Base-by-base conservation (phyloP, 2,888 invertebrate species). In the Drymonia ruficornis region DNA sequence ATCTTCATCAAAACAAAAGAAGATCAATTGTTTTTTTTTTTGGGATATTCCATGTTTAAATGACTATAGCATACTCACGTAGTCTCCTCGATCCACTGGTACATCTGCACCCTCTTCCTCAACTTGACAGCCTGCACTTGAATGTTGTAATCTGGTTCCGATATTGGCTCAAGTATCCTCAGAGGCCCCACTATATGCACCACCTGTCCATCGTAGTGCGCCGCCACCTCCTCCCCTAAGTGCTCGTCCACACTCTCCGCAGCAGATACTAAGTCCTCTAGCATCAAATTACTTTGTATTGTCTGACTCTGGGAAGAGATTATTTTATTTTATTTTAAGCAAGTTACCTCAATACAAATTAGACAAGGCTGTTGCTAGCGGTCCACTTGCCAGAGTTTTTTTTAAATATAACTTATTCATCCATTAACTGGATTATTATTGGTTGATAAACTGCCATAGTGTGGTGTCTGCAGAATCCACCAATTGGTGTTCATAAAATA, bases 101-200 rank as follows among this genome's bases (percentile, higher is more conserved):
- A 98, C 97, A 98, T 98, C 84, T 98, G 98, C 0, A 98, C 98
- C 53, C 97, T 91, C 57, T 97, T 94, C 76, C 96, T 96, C 28
- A 98, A 85, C 81, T 97, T 97, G 0, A 98, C 97, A 2, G 98
- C 96, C 70, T 96, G 94, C 1, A 98, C 95, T 59, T 96, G 95
- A 48, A 98, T 95, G 55, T 97, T 97, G 83, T 98, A 98, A 58
- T 96, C 96, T 0, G 96, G 96, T 78, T 98, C 98, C 0, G 96
- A 96, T 54, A 98, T 93, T 7, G 98, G 97, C 78, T 98, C 97
- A 11, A 95, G 94, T 47, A 97, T 94, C 12, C 94, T 86, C 16
- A 98, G 84, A 0, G 95, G 94, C 0, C 97, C 98, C 19, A 94
- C 93, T 12, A 98, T 89, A 80, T 98, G 96, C 0, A 98, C 94